Percentiles rank a stretch among this genome's conserved stretches.
These are phyloP conservation scores for Nephila pilipes DNA, from an alignment of 1,140 invertebrate genomes.

Conservation along the genomic window DNA sequence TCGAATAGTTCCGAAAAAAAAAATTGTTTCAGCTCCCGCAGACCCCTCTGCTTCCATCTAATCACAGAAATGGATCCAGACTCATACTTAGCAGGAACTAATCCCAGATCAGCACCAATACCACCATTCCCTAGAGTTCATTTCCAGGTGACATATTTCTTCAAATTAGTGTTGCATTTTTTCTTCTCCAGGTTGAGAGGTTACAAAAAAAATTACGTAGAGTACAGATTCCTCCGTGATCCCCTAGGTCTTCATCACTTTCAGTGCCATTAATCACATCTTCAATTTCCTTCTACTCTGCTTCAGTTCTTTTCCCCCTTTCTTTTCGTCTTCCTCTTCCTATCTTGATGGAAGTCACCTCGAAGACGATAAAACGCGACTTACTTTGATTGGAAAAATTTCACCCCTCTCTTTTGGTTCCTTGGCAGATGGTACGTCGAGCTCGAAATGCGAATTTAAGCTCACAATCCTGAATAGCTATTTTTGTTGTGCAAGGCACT, in stretches of 20 bases:
- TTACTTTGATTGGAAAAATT: constrained; percentile 43
- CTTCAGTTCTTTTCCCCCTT: neutral
- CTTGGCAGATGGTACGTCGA: neutral
- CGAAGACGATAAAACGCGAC: constrained; percentile 36
- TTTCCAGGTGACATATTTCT: neutral
- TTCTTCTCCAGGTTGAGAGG: neutral
- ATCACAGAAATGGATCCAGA: neutral
- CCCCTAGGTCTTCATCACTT: constrained; percentile 33
- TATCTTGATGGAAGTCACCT: neutral
- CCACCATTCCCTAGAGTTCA: neutral
- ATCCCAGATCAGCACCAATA: neutral
- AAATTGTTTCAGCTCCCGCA: neutral
- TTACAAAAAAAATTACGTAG: neutral
- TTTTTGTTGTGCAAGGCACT: too few species aligned
- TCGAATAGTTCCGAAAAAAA: neutral
- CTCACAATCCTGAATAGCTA: too few species aligned
- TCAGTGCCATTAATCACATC: constrained; percentile 43
- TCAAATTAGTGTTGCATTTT: constrained; percentile 11
- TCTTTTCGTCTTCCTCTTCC: neutral
- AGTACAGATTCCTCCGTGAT: neutral
- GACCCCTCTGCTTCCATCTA: neutral
- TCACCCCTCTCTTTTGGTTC: neutral
- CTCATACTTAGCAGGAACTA: neutral
- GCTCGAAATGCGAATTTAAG: too few species aligned
- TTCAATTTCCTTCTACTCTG: neutral